Evolutionary conservation across 2,888 invertebrate species (phyloP).

Genomic region (Erebia palarica): DNA sequence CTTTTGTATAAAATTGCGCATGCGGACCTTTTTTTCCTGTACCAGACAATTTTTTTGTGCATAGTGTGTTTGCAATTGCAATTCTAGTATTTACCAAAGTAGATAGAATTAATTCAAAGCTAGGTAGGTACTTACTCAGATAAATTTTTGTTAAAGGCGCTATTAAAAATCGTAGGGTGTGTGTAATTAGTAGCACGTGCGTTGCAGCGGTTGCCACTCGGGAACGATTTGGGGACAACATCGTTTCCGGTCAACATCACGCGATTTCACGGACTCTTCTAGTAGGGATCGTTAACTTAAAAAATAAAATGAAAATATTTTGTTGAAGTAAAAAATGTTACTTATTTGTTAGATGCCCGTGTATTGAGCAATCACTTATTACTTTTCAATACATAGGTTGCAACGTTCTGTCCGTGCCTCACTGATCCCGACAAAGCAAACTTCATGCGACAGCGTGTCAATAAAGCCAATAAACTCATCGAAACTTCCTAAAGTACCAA

Average conservation of each 20-base stretch:
- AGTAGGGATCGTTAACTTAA: slow-evolving; percentile 46
- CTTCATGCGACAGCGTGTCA: slow-evolving; percentile 64
- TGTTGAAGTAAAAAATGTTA: not conserved
- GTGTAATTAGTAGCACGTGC: slow-evolving; percentile 66
- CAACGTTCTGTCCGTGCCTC: slow-evolving; percentile 24
- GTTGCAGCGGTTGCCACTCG: slow-evolving; percentile 44
- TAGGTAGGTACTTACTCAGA: not conserved
- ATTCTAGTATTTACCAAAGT: no score
- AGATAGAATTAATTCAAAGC: not conserved
- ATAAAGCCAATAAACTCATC: slow-evolving; percentile 73
- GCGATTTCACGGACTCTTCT: slow-evolving; percentile 51
- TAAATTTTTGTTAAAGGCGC: slow-evolving; percentile 38
- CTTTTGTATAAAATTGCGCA: no score
- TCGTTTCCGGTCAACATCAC: slow-evolving; percentile 61
- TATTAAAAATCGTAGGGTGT: slow-evolving; percentile 44
- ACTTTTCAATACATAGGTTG: slow-evolving; percentile 8
- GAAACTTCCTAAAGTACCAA: slow-evolving; percentile 72
- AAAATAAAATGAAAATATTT: slow-evolving; percentile 1
- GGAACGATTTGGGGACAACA: slow-evolving; percentile 59
- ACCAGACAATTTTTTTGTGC: no score
- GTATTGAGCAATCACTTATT: not conserved
- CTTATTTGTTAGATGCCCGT: not conserved
- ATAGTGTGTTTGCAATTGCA: no score
- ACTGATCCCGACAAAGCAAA: slow-evolving; percentile 43
- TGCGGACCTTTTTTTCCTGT: no score